These are phyloP conservation scores for Actias luna DNA, from an alignment of 2,888 invertebrate species.

Conservation along the genomic window DNA sequence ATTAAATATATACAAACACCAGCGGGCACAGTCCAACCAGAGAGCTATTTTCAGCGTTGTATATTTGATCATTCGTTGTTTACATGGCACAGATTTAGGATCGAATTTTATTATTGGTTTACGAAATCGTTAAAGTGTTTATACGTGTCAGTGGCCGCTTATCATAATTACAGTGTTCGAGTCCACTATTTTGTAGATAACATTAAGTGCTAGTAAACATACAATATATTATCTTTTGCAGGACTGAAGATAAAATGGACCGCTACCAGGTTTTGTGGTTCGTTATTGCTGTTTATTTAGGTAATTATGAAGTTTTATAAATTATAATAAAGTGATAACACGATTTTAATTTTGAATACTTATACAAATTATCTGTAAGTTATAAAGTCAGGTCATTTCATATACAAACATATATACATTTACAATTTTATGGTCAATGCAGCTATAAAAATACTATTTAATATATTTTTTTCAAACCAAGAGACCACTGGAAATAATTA, in stretches of 20 bases:
- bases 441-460: too few relatives aligned
- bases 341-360: neutral
- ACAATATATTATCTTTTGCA: conserved; percentile 46
- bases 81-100: conserved; percentile 9
- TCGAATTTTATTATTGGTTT: conserved; percentile 13
- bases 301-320: conserved; percentile 41
- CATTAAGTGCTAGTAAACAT: conserved; percentile 9
- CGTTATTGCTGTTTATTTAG: conserved; percentile 47
- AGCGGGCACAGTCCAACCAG: neutral
- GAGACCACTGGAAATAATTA: too few relatives aligned
- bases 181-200: conserved; percentile 4
- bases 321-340: neutral
- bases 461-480: too few relatives aligned
- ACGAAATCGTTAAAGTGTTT: conserved; percentile 12
- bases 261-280: conserved; percentile 55
- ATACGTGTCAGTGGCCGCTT: conserved; percentile 32
- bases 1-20: conserved; percentile 13
- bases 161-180: conserved; percentile 26
- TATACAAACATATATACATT: neutral
- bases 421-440: neutral
- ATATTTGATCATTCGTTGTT: conserved; percentile 8
- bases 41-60: neutral
- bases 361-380: neutral
- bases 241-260: conserved; percentile 55
- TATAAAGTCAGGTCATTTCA: neutral